Percentiles rank a stretch among this genome's conserved stretches.
Evolutionary conservation across 2,797 vertebrate genomes (phyloP).

Genomic region (Orestias chungarensis): DNA sequence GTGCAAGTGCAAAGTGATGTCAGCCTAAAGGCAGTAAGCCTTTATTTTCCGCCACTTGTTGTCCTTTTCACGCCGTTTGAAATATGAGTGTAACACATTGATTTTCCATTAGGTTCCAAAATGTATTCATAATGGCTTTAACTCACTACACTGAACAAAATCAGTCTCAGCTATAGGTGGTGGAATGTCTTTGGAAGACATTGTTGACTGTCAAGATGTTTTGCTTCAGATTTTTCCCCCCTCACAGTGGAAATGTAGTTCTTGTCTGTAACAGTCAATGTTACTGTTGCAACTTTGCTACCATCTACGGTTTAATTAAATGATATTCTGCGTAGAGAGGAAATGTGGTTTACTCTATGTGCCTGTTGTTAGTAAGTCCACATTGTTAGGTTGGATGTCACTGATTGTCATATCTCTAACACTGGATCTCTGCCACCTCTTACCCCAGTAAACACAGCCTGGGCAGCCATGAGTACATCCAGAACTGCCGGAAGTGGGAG

Average conservation of each 20-base stretch:
- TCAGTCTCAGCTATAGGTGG: too few species aligned
- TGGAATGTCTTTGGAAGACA: too few species aligned
- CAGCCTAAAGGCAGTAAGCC: too few species aligned
- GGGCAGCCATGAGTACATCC: slow-evolving; percentile 96
- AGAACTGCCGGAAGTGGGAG: slow-evolving; percentile 98
- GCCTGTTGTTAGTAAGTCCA: neutral
- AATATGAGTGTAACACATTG: too few species aligned
- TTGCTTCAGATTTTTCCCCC: neutral
- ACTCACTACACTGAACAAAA: too few species aligned
- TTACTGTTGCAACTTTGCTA: neutral
- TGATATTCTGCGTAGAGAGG: neutral
- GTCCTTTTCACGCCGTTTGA: too few species aligned
- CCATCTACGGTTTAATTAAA: neutral
- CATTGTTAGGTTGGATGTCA: neutral
- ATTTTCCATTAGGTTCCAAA: too few species aligned
- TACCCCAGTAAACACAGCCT: slow-evolving; percentile 89
- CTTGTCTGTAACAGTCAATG: neutral
- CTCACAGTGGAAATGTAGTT: neutral
- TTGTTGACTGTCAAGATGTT: too few species aligned
- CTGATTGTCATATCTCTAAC: slow-evolving; percentile 11
- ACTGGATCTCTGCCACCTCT: slow-evolving; percentile 21
- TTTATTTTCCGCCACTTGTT: too few species aligned
- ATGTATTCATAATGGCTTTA: too few species aligned
- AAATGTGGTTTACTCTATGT: neutral
- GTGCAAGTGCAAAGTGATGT: too few species aligned